Base-by-base conservation (phyloP, 2,797 vertebrate genomes). In the Acanthis flammea region DNA sequence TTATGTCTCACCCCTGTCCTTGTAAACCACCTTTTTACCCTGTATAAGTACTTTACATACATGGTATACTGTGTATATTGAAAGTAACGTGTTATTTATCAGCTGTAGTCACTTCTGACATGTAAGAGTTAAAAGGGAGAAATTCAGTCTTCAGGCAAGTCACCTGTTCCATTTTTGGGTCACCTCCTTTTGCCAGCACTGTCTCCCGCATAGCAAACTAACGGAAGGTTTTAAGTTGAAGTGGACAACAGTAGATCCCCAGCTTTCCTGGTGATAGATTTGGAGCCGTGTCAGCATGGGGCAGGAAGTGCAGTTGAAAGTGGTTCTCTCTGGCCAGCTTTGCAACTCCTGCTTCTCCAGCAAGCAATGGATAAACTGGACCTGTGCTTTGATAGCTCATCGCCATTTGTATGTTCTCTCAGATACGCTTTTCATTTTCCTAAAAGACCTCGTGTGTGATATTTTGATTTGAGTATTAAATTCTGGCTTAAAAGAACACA, bases 361-460 rank as follows among this genome's bases (percentile, higher is more conserved):
- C 81, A 80, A 95, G 86, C 75, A 66, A 3, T 72, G 78, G 84
- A 95, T 41, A 87, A 95, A 89, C 50, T 48, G 89, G 65, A 93
- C 78, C 91, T 74, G 66, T 93, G 65, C 72, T 94, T 92, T 96
- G 87, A 23, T 95, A 70, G 57, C 30, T 70, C 86, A 42, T 45
- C 81, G 1, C 51, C 75, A 60, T 93, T 91, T 94, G 89, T 97
- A 94, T 83, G 76, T 96, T 88, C 66, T 75, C 72, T 91, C 79
- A 81, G 62, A 94, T 92, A 65, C 0, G 14, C 72, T 90, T 93
- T 80, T 79, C 22, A 18, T 80, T 95, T 94, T 89, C 83, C 66
- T 72, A 47, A 82, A 91, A 73, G 68, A 81, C 27, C 12, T 88
- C 0, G 5, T 83, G 31, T 88, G 61, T 89, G 58, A 35, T 90